phyloP scores from a whole-genome alignment of 2,888 invertebrate species.

The Phalangium opilio region DNA sequence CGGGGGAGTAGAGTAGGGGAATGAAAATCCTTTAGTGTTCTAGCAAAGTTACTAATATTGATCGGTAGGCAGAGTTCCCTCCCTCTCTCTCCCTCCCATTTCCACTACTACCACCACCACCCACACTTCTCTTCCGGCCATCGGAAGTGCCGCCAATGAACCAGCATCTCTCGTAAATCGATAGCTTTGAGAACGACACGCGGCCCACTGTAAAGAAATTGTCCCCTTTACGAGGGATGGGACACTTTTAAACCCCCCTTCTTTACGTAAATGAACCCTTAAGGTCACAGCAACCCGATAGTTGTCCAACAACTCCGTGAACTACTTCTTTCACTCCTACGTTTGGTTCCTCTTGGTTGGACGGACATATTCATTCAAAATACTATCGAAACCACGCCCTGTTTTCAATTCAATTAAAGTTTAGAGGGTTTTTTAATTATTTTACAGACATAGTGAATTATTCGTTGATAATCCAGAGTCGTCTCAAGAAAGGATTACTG shows the following conservation, averaged over 20 bases:
- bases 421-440: neutral
- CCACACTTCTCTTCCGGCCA: conserved; percentile 7
- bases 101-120: neutral
- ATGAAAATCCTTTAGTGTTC: neutral
- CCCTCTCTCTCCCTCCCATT: neutral
- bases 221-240: too few species aligned
- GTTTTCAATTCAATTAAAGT: too few species aligned
- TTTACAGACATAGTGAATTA: conserved; percentile 36
- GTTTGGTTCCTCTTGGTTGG: too few species aligned
- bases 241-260: too few species aligned
- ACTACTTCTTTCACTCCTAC: too few species aligned
- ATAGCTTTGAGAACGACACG: neutral
- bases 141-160: conserved; percentile 2
- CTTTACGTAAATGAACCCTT: too few species aligned
- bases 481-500: conserved; percentile 35
- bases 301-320: too few species aligned
- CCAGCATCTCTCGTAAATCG: conserved; percentile 1
- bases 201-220: too few species aligned
- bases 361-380: too few species aligned
- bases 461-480: conserved; percentile 39
- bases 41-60: too few species aligned
- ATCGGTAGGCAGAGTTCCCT: neutral
- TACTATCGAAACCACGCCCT: too few species aligned
- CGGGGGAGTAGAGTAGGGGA: neutral
- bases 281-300: too few species aligned